Evolutionary conservation across 1,140 invertebrate genomes (phyloP).

Genomic region (Bombus superbus): DNA sequence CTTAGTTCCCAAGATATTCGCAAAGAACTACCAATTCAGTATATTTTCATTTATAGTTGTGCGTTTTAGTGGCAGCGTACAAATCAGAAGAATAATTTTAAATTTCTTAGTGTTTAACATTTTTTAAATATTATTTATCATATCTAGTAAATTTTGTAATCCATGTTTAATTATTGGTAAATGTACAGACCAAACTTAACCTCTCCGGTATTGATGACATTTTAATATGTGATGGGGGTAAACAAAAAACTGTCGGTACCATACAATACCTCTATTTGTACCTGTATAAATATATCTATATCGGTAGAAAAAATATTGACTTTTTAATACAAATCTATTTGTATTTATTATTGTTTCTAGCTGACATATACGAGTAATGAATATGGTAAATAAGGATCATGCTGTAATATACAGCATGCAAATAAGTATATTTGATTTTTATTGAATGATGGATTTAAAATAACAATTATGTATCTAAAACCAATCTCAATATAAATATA

Average conservation of each 20-base stretch:
- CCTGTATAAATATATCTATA: too few relatives aligned
- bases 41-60: too few relatives aligned
- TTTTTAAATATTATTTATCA: neutral
- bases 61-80: too few relatives aligned
- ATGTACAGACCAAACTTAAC: too few relatives aligned
- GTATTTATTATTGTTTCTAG: neutral
- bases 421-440: conserved; percentile 57
- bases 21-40: too few relatives aligned
- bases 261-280: too few relatives aligned
- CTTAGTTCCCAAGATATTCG: too few relatives aligned
- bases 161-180: neutral
- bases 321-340: too few relatives aligned
- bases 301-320: too few relatives aligned
- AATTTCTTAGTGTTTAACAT: neutral
- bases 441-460: conserved; percentile 59
- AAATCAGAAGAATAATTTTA: neutral
- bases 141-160: neutral
- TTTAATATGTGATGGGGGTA: neutral
- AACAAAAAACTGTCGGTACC: too few relatives aligned
- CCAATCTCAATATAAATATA: conserved; percentile 65
- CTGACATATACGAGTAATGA: neutral
- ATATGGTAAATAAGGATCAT: neutral
- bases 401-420: neutral
- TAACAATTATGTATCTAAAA: conserved; percentile 51
- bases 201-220: neutral